Base-by-base conservation (phyloP, 2,888 invertebrate genomes). In the Argyra leucocephala region DNA sequence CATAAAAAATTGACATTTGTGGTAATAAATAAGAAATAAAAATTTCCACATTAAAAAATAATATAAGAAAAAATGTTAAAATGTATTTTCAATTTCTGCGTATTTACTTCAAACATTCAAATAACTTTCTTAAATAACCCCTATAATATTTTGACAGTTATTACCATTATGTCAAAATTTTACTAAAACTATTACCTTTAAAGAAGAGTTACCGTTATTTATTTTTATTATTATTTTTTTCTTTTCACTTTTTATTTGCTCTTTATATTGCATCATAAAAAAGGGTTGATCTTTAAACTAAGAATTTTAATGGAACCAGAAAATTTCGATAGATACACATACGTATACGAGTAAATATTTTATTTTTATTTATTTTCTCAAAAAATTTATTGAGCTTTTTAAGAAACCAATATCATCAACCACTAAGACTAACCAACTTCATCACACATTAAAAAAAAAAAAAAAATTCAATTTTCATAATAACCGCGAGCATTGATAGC, bases 401-500 rank as follows among this genome's bases (percentile, higher is more conserved):
- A 48, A 48, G 15, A 6, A 18, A 18, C 48, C 7, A 48, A 15
- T 5, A 48, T 12, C 9, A 31, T 31, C 10, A n/a, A n/a, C n/a
- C 31, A 7, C 10, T 31, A 31, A 31, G 10, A 31, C 5, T n/a
- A 48, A 48, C 12, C 48, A 48, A 2, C 5, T 18, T 3, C 5
- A 48, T 18, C 1, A 48, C 12, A 48, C 18, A 2, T 18, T 10
- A 48, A 48, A 15, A 48, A 37, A 37, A 9, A 37, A 37, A 3
- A 37, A 48, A 48, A 48, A 18, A 18, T 48, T 48, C 48, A 48
- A 48, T 48, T 48, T 48, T 48, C 48, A 48, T 48, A 48, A 48
- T 48, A 48, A 48, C 48, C 48, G 48, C 48, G 48, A 48, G 48
- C 48, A 48, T 48, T 48, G 48, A 48, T 48, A 48, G n/a, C 18